Conservation (phyloP, 2,797 vertebrate species). For the Moxostoma hubbsi region DNA sequence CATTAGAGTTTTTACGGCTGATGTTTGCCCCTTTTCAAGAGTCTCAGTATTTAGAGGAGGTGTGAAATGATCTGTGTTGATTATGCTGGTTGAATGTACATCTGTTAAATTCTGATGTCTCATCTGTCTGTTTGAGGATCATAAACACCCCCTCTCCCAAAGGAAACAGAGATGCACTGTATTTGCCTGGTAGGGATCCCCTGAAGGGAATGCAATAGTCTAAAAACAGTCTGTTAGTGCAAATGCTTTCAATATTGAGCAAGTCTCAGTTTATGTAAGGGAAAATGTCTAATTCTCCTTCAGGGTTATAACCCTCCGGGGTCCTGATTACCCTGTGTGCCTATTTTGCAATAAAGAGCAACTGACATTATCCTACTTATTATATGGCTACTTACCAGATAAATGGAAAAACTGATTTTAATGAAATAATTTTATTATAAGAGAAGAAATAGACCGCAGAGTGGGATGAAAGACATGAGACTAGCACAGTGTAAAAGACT, state of each 20-base stretch:
- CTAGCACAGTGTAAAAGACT: no score
- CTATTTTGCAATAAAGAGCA: no score
- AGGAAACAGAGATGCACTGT: conserved; percentile 34
- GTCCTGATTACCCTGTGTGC: no score
- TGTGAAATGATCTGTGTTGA: conserved; percentile 48
- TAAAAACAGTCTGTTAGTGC: conserved; percentile 22
- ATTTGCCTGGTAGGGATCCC: conserved; percentile 51
- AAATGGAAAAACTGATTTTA: no score
- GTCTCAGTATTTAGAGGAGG: conserved; percentile 34
- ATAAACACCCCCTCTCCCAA: conserved; percentile 45
- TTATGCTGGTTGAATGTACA: conserved; percentile 44
- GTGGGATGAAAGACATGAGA: no score
- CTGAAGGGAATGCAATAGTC: neutral
- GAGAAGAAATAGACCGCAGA: no score
- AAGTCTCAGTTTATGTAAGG: no score
- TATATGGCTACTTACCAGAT: no score
- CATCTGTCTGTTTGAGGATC: conserved; percentile 45
- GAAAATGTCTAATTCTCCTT: no score
- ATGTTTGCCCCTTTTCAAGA: conserved; percentile 49
- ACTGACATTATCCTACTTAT: no score
- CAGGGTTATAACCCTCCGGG: no score
- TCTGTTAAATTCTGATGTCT: conserved; percentile 45
- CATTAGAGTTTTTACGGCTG: conserved; percentile 56
- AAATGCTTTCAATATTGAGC: neutral
- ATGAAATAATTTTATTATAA: no score